These are phyloP conservation scores for Oryzias javanicus DNA, from an alignment of 2,113 vertebrate genomes.

Conservation along the genomic window DNA sequence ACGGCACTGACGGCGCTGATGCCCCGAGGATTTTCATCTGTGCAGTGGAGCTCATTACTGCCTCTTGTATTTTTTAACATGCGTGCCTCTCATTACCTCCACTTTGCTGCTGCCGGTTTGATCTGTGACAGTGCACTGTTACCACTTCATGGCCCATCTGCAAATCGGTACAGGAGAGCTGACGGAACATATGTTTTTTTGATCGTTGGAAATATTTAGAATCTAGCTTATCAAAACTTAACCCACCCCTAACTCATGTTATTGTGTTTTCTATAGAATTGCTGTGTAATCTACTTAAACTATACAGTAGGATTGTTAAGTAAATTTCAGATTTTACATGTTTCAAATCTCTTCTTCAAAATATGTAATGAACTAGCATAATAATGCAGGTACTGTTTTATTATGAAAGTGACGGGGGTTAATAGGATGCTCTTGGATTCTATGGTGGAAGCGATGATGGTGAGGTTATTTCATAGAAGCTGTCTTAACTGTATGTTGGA, in stretches of 20 bases:
- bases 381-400: conserved; percentile 42
- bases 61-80: conserved; percentile 33
- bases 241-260: conserved; percentile 34
- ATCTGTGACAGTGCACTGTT: conserved; percentile 38
- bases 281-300: conserved; percentile 14
- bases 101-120: conserved; percentile 31
- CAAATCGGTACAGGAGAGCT: conserved; percentile 26
- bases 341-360: conserved; percentile 6
- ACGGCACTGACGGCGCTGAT: conserved; percentile 32
- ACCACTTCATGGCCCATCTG: conserved; percentile 6
- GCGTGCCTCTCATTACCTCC: conserved; percentile 34
- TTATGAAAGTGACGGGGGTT: conserved; percentile 57
- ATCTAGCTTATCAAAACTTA: conserved; percentile 29
- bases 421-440: conserved; percentile 71
- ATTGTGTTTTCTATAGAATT: conserved; percentile 26
- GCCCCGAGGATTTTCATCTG: conserved; percentile 23
- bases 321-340: too few species aligned
- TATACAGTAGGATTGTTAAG: too few species aligned
- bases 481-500: conserved; percentile 63
- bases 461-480: conserved; percentile 68
- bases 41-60: conserved; percentile 36
- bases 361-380: conserved; percentile 35
- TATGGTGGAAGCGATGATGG: conserved; percentile 65
- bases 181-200: conserved; percentile 46
- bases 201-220: conserved; percentile 28